Percentiles rank a stretch among this genome's conserved stretches.
These are phyloP conservation scores for Platorchestia sp. DNA, from an alignment of 1,140 invertebrate genomes.

Conservation along the genomic window DNA sequence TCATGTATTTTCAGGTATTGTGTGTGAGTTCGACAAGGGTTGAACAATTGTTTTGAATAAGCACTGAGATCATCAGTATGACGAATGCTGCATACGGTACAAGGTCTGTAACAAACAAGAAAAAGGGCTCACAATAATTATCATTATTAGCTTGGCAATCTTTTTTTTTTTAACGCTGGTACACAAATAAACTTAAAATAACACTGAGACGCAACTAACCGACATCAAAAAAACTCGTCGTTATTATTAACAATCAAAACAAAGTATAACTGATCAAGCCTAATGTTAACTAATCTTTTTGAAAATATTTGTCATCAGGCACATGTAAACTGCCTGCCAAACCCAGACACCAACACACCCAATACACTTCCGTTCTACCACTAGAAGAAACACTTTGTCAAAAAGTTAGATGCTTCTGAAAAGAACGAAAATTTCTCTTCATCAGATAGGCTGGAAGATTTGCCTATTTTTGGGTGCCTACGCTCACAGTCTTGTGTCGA, in stretches of 20 bases:
- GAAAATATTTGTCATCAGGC: too few relatives aligned
- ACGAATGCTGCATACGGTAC: background rate
- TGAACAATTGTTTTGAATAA: background rate
- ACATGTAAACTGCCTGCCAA: too few relatives aligned
- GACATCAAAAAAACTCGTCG: background rate
- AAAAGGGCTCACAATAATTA: background rate
- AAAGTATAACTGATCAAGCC: too few relatives aligned
- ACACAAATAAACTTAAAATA: background rate
- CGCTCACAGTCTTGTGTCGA: too few relatives aligned
- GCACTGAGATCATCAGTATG: background rate
- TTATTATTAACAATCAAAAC: background rate
- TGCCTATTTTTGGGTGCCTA: too few relatives aligned
- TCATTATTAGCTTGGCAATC: background rate
- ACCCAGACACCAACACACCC: too few relatives aligned
- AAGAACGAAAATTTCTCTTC: too few relatives aligned
- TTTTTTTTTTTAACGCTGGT: background rate
- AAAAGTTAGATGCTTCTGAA: too few relatives aligned
- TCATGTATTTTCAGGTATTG: background rate
- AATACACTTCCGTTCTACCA: too few relatives aligned
- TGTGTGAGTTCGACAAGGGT: background rate
- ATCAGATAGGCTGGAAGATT: too few relatives aligned
- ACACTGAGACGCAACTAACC: background rate
- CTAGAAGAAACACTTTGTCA: too few relatives aligned
- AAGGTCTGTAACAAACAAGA: background rate
- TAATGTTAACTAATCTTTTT: too few relatives aligned